Evolutionary conservation across 2,113 vertebrate species (phyloP).

Genomic region (Thalassarche chlororhynchos): DNA sequence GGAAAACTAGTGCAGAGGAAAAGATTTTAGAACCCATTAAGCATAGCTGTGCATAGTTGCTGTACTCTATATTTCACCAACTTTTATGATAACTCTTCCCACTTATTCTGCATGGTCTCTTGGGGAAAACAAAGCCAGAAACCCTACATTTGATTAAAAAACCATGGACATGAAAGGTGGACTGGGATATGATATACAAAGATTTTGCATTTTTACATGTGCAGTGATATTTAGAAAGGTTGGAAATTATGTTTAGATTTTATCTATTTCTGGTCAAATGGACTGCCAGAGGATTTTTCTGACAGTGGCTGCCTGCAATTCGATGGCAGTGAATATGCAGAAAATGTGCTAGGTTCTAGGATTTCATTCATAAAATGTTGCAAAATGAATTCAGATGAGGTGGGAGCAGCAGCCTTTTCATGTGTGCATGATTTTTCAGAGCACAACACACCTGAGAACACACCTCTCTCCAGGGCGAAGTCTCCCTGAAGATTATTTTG

Average conservation of each 20-base stretch:
- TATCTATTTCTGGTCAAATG: neutral
- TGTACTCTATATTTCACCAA: neutral
- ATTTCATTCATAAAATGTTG: neutral
- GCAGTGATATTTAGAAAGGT: conserved; percentile 59
- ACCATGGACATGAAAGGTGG: neutral
- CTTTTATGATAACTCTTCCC: neutral
- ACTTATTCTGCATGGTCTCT: neutral
- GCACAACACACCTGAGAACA: neutral
- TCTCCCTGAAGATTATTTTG: neutral
- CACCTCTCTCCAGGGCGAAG: neutral
- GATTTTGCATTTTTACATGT: conserved; percentile 26
- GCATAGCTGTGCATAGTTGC: neutral
- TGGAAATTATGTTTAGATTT: conserved; percentile 5
- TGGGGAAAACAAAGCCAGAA: neutral
- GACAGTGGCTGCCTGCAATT: neutral
- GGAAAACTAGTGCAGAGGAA: neutral
- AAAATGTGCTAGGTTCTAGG: neutral
- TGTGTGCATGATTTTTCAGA: neutral
- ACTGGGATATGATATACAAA: neutral
- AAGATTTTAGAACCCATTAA: neutral
- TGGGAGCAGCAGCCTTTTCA: accelerated
- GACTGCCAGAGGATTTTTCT: conserved; percentile 1
- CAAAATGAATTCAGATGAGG: neutral
- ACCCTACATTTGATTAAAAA: neutral
- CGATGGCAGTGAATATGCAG: neutral